Conservation (phyloP, 1,140 invertebrate species). For the Thaumatotibia leucotreta region DNA sequence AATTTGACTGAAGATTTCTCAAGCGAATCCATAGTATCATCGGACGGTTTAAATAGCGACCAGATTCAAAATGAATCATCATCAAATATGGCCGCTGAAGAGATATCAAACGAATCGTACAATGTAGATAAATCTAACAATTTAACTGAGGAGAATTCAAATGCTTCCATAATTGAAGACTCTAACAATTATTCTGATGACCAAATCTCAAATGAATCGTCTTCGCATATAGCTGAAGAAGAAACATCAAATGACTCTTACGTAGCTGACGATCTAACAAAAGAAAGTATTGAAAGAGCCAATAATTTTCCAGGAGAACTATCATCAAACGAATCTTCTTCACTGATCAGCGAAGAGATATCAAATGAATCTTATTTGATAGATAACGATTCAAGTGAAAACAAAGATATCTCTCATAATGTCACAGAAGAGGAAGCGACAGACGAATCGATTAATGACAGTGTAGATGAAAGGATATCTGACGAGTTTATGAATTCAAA, state of each 20-base stretch:
- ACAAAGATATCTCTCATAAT: not conserved
- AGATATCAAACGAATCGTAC: not conserved
- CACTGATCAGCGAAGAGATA: not conserved
- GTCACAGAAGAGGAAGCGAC: not conserved
- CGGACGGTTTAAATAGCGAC: not conserved
- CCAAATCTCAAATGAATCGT: not conserved
- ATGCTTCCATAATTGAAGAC: not conserved
- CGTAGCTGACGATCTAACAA: not conserved
- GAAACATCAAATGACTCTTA: not conserved
- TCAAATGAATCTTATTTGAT: not conserved
- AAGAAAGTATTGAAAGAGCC: not conserved
- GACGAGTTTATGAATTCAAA: not conserved
- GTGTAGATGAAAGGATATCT: not conserved
- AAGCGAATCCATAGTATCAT: not conserved
- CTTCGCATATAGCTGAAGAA: not conserved
- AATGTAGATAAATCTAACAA: not conserved
- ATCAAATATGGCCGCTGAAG: not conserved
- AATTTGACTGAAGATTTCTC: not conserved
- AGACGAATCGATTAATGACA: not conserved
- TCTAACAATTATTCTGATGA: not conserved
- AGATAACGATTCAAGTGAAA: not conserved
- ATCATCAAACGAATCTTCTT: not conserved
- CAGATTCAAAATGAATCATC: not conserved
- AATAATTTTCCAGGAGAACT: not conserved
- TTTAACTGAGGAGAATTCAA: not conserved